phyloP scores from a whole-genome alignment of 2,797 vertebrate species.

The Heterohyrax brucei region DNA sequence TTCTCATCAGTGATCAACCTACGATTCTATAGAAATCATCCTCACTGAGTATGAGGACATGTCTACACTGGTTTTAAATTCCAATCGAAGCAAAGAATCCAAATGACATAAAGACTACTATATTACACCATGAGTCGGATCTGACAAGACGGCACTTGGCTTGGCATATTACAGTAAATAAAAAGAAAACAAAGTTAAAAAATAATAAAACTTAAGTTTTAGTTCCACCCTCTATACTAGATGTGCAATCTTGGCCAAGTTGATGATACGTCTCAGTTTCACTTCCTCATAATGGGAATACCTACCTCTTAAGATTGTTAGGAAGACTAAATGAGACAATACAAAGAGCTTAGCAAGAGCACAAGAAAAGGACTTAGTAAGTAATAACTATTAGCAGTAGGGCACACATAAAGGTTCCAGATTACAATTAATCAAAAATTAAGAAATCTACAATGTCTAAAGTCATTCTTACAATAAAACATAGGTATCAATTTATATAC shows the following conservation, averaged over 20 bases:
- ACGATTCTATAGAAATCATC: slow-evolving; percentile 49
- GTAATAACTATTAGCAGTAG: neutral
- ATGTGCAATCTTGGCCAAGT: slow-evolving; percentile 48
- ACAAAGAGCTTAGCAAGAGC: slow-evolving; percentile 53
- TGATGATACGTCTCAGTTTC: slow-evolving; percentile 57
- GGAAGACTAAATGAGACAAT: slow-evolving; percentile 67
- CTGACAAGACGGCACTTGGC: no score
- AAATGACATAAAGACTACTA: slow-evolving; percentile 33
- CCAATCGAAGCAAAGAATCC: slow-evolving; percentile 54
- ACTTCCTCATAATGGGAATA: slow-evolving; percentile 57
- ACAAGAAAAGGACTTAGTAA: slow-evolving; percentile 68
- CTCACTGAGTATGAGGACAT: slow-evolving; percentile 44
- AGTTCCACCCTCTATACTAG: slow-evolving; percentile 27
- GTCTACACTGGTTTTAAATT: slow-evolving; percentile 54
- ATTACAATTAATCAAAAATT: slow-evolving; percentile 64
- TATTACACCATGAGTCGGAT: neutral
- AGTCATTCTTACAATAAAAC: slow-evolving; percentile 59
- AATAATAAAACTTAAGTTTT: slow-evolving; percentile 54
- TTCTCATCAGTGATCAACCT: slow-evolving; percentile 31
- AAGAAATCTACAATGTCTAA: slow-evolving; percentile 56
- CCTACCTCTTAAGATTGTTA: neutral
- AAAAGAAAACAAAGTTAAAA: slow-evolving; percentile 66
- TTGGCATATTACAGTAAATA: slow-evolving; percentile 6
- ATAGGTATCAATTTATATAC: slow-evolving; percentile 40
- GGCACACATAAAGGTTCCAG: slow-evolving; percentile 12